Conservation (phyloP, 2,113 vertebrate genomes). For the Eublepharis macularius region DNA sequence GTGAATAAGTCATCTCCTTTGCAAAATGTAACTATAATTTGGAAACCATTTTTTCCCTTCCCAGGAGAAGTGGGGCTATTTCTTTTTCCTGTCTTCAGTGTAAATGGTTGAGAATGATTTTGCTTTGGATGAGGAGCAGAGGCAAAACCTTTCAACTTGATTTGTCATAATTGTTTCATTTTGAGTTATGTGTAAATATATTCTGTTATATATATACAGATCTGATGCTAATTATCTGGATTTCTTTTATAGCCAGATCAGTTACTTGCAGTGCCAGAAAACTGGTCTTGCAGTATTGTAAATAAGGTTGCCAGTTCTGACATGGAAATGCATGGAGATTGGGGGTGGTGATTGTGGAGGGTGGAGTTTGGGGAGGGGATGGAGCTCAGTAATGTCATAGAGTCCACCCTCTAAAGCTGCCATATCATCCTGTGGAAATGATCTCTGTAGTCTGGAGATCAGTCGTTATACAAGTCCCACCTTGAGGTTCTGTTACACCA, state of each 20-base stretch:
- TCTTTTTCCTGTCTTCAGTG: background rate
- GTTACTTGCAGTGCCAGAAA: background rate
- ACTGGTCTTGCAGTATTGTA: background rate
- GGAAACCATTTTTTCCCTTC: constrained; percentile 35
- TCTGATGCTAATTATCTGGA: constrained; percentile 12
- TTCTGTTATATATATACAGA: background rate
- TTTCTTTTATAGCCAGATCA: background rate
- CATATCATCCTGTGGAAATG: no score
- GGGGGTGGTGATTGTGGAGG: no score
- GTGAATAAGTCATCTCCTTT: constrained; percentile 23
- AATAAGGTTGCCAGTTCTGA: background rate
- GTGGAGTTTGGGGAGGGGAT: no score
- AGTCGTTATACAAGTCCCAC: no score
- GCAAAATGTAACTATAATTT: constrained; percentile 37
- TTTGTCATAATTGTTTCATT: background rate
- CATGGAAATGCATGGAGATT: no score
- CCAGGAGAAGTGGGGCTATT: constrained; percentile 19
- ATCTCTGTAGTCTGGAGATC: no score
- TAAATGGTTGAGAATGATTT: constrained; percentile 10
- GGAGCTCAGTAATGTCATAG: no score
- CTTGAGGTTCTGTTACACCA: background rate
- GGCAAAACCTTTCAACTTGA: background rate
- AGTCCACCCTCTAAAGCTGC: no score
- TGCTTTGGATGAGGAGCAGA: background rate
- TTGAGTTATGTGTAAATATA: constrained; percentile 1